Percentiles rank a stretch among this genome's conserved stretches.
Conservation (phyloP, 1,140 invertebrate species). For the Neodiprion fabricii region DNA sequence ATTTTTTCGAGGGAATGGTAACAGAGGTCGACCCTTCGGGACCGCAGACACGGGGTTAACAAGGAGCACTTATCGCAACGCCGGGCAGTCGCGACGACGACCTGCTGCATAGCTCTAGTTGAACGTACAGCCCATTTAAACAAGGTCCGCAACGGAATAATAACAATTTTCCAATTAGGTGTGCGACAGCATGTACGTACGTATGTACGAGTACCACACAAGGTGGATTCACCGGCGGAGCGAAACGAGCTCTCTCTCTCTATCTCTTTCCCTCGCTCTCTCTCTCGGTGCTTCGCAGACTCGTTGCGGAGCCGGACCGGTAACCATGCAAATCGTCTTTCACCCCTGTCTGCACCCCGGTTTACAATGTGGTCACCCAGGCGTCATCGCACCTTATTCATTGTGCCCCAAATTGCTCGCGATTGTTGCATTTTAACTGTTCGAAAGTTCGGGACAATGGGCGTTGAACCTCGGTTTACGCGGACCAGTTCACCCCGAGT, state of each 20-base stretch:
- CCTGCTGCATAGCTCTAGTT: neutral
- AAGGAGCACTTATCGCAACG: neutral
- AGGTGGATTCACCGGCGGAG: neutral
- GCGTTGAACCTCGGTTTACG: neutral
- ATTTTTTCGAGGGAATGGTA: no score
- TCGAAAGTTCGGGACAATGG: neutral
- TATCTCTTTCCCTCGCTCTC: no score
- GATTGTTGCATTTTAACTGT: slow-evolving; percentile 12
- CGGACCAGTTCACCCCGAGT: neutral
- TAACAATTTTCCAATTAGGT: slow-evolving; percentile 24
- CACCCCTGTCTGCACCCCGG: neutral
- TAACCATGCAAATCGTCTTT: slow-evolving; percentile 23
- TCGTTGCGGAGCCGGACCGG: slow-evolving; percentile 8
- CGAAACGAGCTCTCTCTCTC: neutral
- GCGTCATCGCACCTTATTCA: slow-evolving; percentile 11
- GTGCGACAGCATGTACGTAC: neutral
- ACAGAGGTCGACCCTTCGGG: neutral
- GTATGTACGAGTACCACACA: neutral
- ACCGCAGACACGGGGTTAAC: neutral
- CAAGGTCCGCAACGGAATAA: neutral
- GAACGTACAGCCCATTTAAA: slow-evolving; percentile 1
- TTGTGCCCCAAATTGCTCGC: slow-evolving; percentile 8
- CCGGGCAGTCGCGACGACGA: no score
- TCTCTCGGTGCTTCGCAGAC: no score
- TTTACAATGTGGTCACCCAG: slow-evolving; percentile 10